phyloP scores from a whole-genome alignment of 2,888 invertebrate genomes.

The Pasiphila rectangulata region DNA sequence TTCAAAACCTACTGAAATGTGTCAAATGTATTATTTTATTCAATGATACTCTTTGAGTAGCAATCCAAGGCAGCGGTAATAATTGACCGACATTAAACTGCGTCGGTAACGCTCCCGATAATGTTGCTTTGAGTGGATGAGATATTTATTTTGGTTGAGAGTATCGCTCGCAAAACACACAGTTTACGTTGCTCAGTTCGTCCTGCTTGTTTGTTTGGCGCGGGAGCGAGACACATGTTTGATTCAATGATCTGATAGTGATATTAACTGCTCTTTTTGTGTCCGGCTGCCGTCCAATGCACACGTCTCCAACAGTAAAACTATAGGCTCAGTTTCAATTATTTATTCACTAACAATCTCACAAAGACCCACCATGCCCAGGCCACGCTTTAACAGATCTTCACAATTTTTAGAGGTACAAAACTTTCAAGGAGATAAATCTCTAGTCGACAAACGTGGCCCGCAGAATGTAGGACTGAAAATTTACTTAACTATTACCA shows the following conservation, averaged over 20 bases:
- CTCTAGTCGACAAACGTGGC: conserved; percentile 36
- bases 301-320: conserved; percentile 31
- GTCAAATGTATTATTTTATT: too few relatives aligned
- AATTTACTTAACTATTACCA: conserved; percentile 55
- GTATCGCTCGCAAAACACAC: conserved; percentile 16
- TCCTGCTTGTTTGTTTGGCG: conserved; percentile 36
- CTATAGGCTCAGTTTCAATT: conserved; percentile 53
- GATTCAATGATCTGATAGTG: conserved; percentile 51
- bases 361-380: conserved; percentile 40
- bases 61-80: background rate
- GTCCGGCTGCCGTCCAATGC: conserved; percentile 37
- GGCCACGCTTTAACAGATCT: conserved; percentile 42
- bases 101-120: conserved; percentile 4
- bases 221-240: conserved; percentile 40
- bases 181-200: conserved; percentile 18
- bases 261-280: conserved; percentile 41
- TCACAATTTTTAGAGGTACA: conserved; percentile 17
- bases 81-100: background rate
- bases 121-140: conserved; percentile 8
- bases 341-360: conserved; percentile 63
- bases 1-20: too few relatives aligned
- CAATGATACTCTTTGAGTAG: background rate
- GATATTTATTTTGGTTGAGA: conserved; percentile 16
- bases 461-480: conserved; percentile 30
- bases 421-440: conserved; percentile 27